Base-by-base conservation (phyloP, 2,888 invertebrate species). In the Stenodema calcarata region DNA sequence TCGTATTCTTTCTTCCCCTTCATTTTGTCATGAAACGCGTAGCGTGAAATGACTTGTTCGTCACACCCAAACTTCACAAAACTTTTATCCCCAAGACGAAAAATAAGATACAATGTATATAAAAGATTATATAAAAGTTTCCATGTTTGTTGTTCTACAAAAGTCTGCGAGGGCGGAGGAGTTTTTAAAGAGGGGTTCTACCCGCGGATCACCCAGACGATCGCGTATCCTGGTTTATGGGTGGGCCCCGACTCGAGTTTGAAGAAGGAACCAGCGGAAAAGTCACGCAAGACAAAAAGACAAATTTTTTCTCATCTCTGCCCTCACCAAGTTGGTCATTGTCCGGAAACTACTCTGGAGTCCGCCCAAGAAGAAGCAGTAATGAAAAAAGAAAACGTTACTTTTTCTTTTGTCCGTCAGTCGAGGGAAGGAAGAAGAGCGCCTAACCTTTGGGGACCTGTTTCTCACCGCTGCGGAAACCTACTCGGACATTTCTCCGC, bases 301-400 rank as follows among this genome's bases (percentile, higher is more conserved):
- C 84, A 84, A 73, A 84, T 84, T 84, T 73, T 84, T 84, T 84
- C 73, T 84, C 84, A 84, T 84, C 84, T 84, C 42, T 84, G 28
- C 75, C 84, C 30, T 28, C 18, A 50, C 54, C 80, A 35, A 80
- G 42, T 82, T 82, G 82, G 82, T 82, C 82, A 82, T 82, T 69
- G 69, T 82, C 82, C 84, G 70, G 84, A 84, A 84, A 84, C 84
- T 84, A 84, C 84, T 84, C 73, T 44, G 47, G 73, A 47, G 84
- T 9, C 47, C 0, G 73, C 44, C 62, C 41, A 70, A 73, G 82
- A 42, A 82, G 69, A 41, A 54, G 82, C 82, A 28, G 81, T 81
- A 81, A 84, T 84, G 84, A 84, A 84, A 84, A 73, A 84, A 47
- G 84, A 84, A 84, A 84, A 84, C 23, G 70, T 70, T 84, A 70